Conservation (phyloP, 2,797 vertebrate genomes). For the Strix occidentalis region DNA sequence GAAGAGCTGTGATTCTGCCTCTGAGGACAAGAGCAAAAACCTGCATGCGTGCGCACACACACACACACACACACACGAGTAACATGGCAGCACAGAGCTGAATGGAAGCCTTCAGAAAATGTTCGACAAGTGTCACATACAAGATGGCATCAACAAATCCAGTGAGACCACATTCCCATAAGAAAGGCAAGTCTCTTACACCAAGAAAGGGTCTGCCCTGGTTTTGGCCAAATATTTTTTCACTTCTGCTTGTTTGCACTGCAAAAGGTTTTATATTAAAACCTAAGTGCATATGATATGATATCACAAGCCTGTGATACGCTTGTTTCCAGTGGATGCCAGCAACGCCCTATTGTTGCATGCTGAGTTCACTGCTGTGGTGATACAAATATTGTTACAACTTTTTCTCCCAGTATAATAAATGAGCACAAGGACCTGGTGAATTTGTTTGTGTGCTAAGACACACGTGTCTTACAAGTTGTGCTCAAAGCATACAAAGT, state of each 20-base stretch:
- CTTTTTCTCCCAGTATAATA: not conserved
- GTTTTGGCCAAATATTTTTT: not conserved
- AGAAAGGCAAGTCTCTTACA: not conserved
- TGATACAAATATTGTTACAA: not conserved
- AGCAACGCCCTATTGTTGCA: too few species aligned
- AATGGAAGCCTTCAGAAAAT: not conserved
- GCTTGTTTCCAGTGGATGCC: not conserved
- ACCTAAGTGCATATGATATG: not conserved
- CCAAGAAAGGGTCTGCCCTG: not conserved
- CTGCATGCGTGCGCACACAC: not conserved
- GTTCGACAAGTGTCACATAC: not conserved
- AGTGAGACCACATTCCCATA: not conserved
- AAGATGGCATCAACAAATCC: not conserved
- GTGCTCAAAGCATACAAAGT: not conserved
- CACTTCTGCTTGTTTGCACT: not conserved
- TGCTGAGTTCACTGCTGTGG: not conserved
- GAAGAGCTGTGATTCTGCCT: not conserved
- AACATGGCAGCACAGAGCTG: not conserved
- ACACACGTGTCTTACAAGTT: not conserved
- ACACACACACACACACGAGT: not conserved
- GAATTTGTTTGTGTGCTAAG: not conserved
- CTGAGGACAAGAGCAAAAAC: not conserved
- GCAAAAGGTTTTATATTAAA: not conserved
- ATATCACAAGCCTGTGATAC: too few species aligned
- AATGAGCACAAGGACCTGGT: not conserved